Percentiles rank a stretch among this genome's conserved stretches.
phyloP scores from a whole-genome alignment of 2,888 invertebrate species.

The Erynnis tages region DNA sequence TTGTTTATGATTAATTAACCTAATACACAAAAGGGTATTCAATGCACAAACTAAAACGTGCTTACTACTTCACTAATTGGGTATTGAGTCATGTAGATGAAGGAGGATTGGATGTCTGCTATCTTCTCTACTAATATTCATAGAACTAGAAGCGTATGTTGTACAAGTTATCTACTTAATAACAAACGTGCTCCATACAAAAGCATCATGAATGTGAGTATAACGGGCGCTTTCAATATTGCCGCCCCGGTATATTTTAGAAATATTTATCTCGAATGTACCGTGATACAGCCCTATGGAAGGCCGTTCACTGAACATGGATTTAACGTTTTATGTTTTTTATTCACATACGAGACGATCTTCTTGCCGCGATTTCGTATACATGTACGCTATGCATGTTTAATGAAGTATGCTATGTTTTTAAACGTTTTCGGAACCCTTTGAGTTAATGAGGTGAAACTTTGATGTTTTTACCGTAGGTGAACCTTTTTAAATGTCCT shows the following conservation, averaged over 20 bases:
- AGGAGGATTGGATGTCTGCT: neutral
- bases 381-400: neutral
- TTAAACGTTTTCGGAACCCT: slow-evolving; percentile 1
- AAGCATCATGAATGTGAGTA: slow-evolving; percentile 12
- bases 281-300: neutral
- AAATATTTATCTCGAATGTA: slow-evolving; percentile 18
- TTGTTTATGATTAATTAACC: too few species aligned
- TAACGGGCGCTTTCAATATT: slow-evolving; percentile 6
- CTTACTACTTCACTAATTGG: neutral
- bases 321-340: slow-evolving; percentile 1
- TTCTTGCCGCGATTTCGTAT: neutral
- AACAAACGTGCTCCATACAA: neutral
- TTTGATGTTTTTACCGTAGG: neutral
- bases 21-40: neutral
- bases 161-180: neutral
- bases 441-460: slow-evolving; percentile 13
- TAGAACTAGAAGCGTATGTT: neutral
- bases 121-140: slow-evolving; percentile 9
- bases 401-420: slow-evolving; percentile 1
- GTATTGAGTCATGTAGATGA: neutral
- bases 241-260: slow-evolving; percentile 6
- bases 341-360: slow-evolving; percentile 4
- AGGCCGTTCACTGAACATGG: neutral
- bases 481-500: neutral
- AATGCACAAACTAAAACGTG: neutral